Evolutionary conservation across 1,140 invertebrate species (phyloP).

Genomic region (Propsilocerus akamusi): DNA sequence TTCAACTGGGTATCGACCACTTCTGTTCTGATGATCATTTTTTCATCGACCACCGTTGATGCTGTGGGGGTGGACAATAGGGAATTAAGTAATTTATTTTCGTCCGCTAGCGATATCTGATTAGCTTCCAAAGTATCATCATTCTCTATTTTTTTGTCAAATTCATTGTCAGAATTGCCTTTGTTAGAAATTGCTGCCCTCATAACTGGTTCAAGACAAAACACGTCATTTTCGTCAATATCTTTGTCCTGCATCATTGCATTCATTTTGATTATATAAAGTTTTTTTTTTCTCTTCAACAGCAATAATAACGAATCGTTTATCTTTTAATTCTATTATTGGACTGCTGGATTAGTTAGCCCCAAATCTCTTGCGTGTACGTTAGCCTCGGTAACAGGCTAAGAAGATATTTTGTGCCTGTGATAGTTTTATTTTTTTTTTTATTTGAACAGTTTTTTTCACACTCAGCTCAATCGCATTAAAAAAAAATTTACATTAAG

Average conservation of each 20-base stretch:
- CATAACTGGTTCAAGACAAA: background rate
- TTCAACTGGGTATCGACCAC: background rate
- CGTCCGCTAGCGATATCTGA: background rate
- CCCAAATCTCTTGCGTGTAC: no score
- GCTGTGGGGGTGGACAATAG: constrained; percentile 1
- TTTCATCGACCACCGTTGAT: background rate
- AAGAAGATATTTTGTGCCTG: no score
- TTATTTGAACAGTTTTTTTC: no score
- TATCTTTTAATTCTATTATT: no score
- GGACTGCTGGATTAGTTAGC: no score
- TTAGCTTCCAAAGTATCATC: background rate
- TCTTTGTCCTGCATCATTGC: background rate
- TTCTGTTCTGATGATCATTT: background rate
- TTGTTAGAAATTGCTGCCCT: background rate
- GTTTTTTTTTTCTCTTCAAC: no score
- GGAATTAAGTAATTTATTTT: background rate
- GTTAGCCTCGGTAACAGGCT: no score
- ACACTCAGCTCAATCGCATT: no score
- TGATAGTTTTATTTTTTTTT: no score
- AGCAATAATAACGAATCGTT: no score
- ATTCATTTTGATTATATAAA: background rate
- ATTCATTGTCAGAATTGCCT: background rate
- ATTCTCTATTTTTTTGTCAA: background rate
- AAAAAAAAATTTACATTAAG: no score
- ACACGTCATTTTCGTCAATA: background rate